phyloP scores from a whole-genome alignment of 2,888 invertebrate genomes.

The Mantis religiosa region DNA sequence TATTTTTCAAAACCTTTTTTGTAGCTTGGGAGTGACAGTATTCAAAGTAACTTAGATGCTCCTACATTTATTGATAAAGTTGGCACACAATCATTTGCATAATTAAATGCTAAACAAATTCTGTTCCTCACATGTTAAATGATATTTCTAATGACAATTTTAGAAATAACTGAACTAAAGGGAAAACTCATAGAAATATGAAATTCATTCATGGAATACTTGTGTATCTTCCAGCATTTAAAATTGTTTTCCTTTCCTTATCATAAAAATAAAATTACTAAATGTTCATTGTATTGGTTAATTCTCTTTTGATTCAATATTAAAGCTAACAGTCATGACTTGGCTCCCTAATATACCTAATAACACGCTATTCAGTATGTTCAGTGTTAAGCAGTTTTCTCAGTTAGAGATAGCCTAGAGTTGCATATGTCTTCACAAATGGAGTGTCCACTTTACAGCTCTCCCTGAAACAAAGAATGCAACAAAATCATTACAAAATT shows the following conservation, averaged over 20 bases:
- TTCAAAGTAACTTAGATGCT: not conserved
- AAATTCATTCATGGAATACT: not conserved
- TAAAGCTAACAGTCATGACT: not conserved
- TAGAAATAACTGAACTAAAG: not conserved
- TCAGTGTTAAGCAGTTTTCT: not conserved
- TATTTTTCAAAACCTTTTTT: too few relatives aligned
- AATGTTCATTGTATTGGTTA: not conserved
- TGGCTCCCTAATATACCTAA: not conserved
- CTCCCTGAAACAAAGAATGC: conserved; percentile 59
- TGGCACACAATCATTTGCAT: not conserved
- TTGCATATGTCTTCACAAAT: conserved; percentile 91
- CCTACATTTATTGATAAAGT: not conserved
- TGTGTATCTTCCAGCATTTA: not conserved
- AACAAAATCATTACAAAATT: conserved; percentile 20
- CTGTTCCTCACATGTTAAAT: not conserved
- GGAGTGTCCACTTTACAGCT: conserved; percentile 82
- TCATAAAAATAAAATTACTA: not conserved
- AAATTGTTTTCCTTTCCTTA: not conserved
- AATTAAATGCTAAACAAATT: not conserved
- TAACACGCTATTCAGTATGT: not conserved
- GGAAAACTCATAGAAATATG: not conserved
- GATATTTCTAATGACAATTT: not conserved
- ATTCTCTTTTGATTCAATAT: not conserved
- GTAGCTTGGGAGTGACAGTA: not conserved
- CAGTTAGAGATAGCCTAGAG: conserved; percentile 82